Percentiles rank a stretch among this genome's conserved stretches.
Conservation (phyloP, 2,888 invertebrate genomes). For the Tanypteryx hageni region DNA sequence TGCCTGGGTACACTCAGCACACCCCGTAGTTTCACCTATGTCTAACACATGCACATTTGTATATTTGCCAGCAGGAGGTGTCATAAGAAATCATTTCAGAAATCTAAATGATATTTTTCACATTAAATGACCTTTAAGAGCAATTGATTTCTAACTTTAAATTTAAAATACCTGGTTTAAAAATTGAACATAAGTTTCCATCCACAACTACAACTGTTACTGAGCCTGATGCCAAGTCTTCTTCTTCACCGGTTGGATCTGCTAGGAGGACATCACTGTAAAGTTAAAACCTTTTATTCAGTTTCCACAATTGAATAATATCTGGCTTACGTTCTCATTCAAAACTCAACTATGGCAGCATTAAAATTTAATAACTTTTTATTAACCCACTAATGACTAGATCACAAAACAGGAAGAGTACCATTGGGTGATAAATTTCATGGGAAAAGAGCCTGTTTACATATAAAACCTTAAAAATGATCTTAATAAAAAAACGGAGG, state of each 20-base stretch:
- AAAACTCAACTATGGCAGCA: not conserved
- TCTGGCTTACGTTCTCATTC: not conserved
- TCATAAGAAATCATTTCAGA: too few relatives aligned
- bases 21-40: too few relatives aligned
- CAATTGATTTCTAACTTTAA: not conserved
- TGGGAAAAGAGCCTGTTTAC: not conserved
- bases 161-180: constrained; percentile 82
- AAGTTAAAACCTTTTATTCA: constrained; percentile 68
- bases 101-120: too few relatives aligned
- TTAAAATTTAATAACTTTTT: not conserved
- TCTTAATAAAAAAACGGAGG: not conserved
- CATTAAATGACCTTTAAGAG: not conserved
- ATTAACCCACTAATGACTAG: not conserved
- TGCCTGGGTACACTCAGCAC: too few relatives aligned
- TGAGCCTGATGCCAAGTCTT: constrained; percentile 83
- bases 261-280: constrained; percentile 82
- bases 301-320: not conserved
- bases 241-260: constrained; percentile 92
- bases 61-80: too few relatives aligned
- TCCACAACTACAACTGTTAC: constrained; percentile 82
- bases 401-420: not conserved
- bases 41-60: too few relatives aligned
- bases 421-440: not conserved
- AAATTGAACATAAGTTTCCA: constrained; percentile 80
- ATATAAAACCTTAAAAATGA: too few relatives aligned